phyloP scores from a whole-genome alignment of 2,888 invertebrate genomes.

The Ptychoptera contaminata region DNA sequence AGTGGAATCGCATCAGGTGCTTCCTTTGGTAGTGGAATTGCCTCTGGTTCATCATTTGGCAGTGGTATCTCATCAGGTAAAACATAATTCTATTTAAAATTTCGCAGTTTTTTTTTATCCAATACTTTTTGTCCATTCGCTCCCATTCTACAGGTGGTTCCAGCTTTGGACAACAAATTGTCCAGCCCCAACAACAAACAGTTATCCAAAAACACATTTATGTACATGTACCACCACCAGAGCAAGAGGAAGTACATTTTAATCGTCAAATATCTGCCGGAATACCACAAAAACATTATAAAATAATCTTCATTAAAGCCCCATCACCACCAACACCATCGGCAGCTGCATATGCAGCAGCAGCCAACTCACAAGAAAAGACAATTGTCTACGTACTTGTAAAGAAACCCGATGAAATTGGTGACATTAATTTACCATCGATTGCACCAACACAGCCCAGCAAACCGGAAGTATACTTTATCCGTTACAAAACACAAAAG shows the following conservation, averaged over 20 bases:
- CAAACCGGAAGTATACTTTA: constrained; percentile 73
- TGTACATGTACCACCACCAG: constrained; percentile 71
- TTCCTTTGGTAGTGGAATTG: too few relatives aligned
- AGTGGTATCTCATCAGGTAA: too few relatives aligned
- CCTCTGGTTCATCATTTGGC: too few relatives aligned
- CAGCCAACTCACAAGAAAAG: constrained; percentile 5
- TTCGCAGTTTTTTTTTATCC: too few relatives aligned
- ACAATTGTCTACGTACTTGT: constrained; percentile 69
- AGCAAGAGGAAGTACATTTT: constrained; percentile 52
- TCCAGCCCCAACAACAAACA: constrained; percentile 23
- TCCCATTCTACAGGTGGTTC: too few relatives aligned
- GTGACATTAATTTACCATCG: constrained; percentile 28
- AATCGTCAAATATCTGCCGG: constrained; percentile 35
- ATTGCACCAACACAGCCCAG: constrained; percentile 57
- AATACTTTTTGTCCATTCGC: too few relatives aligned
- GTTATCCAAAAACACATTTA: constrained; percentile 67
- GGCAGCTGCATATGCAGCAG: constrained; percentile 32
- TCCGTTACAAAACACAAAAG: constrained; percentile 61
- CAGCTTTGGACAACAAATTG: neutral
- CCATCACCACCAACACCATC: constrained; percentile 61
- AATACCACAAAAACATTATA: constrained; percentile 63
- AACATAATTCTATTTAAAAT: too few relatives aligned
- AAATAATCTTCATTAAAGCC: constrained; percentile 76
- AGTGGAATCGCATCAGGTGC: too few relatives aligned
- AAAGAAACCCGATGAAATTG: constrained; percentile 57